phyloP scores from a whole-genome alignment of 2,113 vertebrate species.

The Urocitellus parryii region DNA sequence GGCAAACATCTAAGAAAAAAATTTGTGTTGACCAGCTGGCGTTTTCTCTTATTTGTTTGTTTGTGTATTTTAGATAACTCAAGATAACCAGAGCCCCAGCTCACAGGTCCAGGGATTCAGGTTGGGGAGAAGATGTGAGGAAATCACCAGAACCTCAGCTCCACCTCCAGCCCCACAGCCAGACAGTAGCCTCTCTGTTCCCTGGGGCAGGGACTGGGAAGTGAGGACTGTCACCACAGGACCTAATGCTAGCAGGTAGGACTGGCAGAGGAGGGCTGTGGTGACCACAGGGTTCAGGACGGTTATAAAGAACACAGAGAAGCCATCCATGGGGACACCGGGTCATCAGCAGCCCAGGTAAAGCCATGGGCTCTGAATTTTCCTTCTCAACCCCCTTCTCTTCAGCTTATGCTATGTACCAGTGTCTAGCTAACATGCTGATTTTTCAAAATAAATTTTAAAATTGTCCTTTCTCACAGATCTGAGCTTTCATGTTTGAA shows the following conservation, averaged over 20 bases:
- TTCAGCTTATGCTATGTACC: neutral
- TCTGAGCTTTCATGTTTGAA: neutral
- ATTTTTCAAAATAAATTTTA: neutral
- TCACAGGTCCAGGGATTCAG: neutral
- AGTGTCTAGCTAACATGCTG: neutral
- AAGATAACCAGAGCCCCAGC: neutral
- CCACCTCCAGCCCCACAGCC: neutral
- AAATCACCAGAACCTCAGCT: neutral
- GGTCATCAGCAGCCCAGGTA: neutral
- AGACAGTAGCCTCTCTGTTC: neutral
- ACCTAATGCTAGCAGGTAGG: neutral
- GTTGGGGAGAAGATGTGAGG: too few species aligned
- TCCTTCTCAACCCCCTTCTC: neutral
- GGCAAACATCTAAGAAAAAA: neutral
- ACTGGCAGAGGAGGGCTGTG: too few species aligned
- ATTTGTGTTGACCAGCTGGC: neutral
- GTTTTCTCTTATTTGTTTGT: neutral
- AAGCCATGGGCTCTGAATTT: too few species aligned
- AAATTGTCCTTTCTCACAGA: neutral
- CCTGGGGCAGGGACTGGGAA: too few species aligned
- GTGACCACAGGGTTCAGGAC: neutral
- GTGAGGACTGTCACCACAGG: too few species aligned
- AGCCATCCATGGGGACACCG: neutral
- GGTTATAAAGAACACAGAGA: neutral
- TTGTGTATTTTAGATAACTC: neutral